These are phyloP conservation scores for Amphiura filiformis DNA, from an alignment of 35 echinoderm and acorn worm species.

Conservation along the genomic window DNA sequence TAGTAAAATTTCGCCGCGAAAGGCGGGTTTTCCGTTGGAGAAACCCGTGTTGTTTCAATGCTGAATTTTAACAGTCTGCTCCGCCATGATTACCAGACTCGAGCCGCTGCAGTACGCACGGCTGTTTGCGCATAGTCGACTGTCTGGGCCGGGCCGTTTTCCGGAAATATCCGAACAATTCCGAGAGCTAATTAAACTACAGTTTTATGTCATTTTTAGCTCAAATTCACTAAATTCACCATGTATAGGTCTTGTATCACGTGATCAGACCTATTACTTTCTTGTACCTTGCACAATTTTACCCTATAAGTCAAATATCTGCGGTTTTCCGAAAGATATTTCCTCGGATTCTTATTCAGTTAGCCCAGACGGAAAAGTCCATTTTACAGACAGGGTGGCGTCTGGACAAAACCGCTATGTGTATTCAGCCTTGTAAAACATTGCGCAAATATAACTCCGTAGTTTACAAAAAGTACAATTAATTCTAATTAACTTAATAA, in stretches of 20 bases:
- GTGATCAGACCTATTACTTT: background rate
- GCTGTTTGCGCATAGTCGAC: conserved; percentile 3
- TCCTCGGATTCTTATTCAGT: conserved; percentile 8
- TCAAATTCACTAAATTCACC: background rate
- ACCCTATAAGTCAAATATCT: background rate
- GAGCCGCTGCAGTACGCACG: background rate
- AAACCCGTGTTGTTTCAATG: background rate
- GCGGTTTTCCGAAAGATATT: background rate
- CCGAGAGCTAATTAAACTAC: background rate
- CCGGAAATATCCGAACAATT: background rate
- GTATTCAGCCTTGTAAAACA: background rate
- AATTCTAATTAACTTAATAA: background rate
- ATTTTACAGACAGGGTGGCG: background rate
- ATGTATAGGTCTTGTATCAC: background rate
- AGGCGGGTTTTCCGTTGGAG: conserved; percentile 21
- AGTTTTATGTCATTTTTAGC: conserved; percentile 1
- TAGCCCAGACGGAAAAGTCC: background rate
- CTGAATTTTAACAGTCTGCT: conserved; percentile 5
- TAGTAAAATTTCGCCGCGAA: conserved; percentile 43
- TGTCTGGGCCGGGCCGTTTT: background rate
- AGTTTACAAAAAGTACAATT: background rate
- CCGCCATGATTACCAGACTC: background rate
- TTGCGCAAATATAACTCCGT: background rate
- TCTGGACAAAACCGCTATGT: background rate
- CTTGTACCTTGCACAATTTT: background rate